These are phyloP conservation scores for Aurelia aurita DNA, from an alignment of 30 jellyfish, hydroid and myxozoan genomes.

Conservation along the genomic window DNA sequence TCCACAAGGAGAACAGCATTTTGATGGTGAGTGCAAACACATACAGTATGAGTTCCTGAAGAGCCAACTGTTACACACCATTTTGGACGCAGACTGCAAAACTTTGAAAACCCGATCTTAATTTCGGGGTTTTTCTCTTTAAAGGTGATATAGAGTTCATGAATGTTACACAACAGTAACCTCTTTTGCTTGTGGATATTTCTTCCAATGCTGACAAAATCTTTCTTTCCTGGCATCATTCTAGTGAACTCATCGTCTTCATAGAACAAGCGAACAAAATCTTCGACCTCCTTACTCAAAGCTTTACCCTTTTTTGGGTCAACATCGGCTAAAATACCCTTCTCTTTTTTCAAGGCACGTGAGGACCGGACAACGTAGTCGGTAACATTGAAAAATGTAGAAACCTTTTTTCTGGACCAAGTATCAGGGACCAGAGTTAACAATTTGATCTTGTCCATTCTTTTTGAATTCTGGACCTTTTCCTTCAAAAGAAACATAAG, in stretches of 20 bases:
- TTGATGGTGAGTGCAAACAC: constrained; percentile 77
- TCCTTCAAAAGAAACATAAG: constrained; percentile 28
- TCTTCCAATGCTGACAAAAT: not conserved
- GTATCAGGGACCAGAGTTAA: constrained; percentile 26
- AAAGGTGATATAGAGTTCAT: constrained; percentile 19
- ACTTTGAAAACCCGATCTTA: constrained; percentile 60
- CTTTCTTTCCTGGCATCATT: no score
- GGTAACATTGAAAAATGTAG: constrained; percentile 23
- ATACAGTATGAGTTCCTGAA: constrained; percentile 61
- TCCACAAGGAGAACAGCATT: constrained; percentile 27
- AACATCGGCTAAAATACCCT: constrained; percentile 2
- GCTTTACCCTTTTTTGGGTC: constrained; percentile 3
- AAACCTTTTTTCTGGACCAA: constrained; percentile 39
- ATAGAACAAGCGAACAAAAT: constrained; percentile 4
- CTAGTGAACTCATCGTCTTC: no score
- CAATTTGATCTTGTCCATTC: constrained; percentile 24
- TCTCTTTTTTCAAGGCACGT: not conserved
- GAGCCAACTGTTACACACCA: no score
- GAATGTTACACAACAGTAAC: constrained; percentile 34
- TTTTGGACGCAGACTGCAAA: constrained; percentile 52
- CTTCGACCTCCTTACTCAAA: constrained; percentile 26
- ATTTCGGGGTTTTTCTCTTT: constrained; percentile 26
- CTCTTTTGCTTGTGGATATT: constrained; percentile 39
- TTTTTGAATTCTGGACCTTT: not conserved
- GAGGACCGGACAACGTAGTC: constrained; percentile 13